A percentile compares a stretch with the other conserved stretches of the same genome.
Evolutionary conservation across 2,797 vertebrate species (phyloP).

Genomic region (Chlorospingus flavigularis): DNA sequence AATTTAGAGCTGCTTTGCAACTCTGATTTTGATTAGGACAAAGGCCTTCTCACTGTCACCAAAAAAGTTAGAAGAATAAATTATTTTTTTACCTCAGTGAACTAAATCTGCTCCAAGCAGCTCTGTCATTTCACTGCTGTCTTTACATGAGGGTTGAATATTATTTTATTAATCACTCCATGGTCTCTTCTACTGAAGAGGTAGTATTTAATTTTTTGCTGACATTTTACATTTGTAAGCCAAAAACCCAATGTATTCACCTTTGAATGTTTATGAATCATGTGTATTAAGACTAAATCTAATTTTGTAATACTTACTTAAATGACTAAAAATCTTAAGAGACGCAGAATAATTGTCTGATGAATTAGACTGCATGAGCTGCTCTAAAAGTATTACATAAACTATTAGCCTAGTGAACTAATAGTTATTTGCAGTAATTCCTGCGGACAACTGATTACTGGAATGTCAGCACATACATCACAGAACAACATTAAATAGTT

Average conservation of each 20-base stretch:
- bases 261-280: constrained; percentile 20
- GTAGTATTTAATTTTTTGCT: not conserved
- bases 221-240: not conserved
- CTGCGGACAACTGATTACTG: not conserved
- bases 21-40: not conserved
- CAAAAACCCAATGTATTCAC: not conserved
- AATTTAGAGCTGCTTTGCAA: not conserved
- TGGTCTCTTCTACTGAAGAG: not conserved
- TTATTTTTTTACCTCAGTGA: not conserved
- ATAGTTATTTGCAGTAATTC: constrained; percentile 13
- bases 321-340: constrained; percentile 41
- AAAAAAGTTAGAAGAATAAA: not conserved
- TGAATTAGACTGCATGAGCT: constrained; percentile 4
- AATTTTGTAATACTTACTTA: constrained; percentile 15
- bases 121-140: not conserved
- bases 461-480: constrained; percentile 1
- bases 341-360: constrained; percentile 6
- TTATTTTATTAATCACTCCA: constrained; percentile 13
- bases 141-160: not conserved
- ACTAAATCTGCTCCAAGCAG: not conserved
- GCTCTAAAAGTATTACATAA: constrained; percentile 9
- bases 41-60: not conserved
- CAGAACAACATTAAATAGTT: not conserved
- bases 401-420: constrained; percentile 18
- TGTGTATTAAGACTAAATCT: not conserved